Conservation (phyloP, 2,797 vertebrate genomes). For the Glossophaga mutica region DNA sequence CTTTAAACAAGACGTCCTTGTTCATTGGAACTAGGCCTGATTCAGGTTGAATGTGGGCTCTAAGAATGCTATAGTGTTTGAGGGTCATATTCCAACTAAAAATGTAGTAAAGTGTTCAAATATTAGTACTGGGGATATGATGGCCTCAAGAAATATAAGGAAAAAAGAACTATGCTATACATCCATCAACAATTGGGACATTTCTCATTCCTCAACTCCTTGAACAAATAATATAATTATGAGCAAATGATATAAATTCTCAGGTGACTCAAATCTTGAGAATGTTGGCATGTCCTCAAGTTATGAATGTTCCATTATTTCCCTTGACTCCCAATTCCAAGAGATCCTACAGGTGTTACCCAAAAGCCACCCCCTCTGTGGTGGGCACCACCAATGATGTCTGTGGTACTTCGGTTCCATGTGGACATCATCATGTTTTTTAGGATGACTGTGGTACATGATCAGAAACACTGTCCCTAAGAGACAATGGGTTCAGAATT, state of each 20-base stretch:
- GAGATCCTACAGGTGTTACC: neutral
- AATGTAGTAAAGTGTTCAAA: slow-evolving; percentile 33
- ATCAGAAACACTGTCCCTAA: neutral
- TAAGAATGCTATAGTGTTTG: neutral
- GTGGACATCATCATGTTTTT: neutral
- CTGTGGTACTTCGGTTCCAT: neutral
- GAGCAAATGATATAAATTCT: neutral
- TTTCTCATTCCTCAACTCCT: neutral
- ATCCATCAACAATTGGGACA: neutral
- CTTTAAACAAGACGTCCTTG: neutral
- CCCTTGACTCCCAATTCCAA: neutral
- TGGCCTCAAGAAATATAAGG: slow-evolving; percentile 38
- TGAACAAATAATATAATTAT: neutral
- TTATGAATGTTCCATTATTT: neutral
- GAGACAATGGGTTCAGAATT: neutral
- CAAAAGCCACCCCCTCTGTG: neutral
- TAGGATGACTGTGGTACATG: neutral
- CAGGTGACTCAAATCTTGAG: neutral
- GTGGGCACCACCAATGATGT: neutral
- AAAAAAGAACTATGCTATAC: neutral
- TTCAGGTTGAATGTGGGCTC: neutral
- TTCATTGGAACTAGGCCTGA: neutral
- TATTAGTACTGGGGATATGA: slow-evolving; percentile 39
- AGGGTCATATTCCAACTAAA: neutral
- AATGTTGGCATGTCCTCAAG: neutral